Evolutionary conservation across 2,797 vertebrate species (phyloP), one percentile per base, ranked within the genome.

Genomic region (Anguilla megastoma): DNA sequence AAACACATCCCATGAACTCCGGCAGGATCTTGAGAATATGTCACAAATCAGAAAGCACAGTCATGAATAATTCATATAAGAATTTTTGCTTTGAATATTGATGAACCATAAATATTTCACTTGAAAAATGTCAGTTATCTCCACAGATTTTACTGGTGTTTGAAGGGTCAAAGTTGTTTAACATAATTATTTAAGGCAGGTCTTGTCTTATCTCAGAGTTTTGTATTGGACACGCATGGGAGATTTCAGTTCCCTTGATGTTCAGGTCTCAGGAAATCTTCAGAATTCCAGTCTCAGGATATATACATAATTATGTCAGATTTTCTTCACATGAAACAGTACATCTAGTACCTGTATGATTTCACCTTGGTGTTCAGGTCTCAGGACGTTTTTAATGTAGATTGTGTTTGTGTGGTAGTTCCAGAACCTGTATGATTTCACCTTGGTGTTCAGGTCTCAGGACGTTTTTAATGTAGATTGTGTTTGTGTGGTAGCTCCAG

Each of bases 101-200:
- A 7, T 30, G 2, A 71, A 71, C 30, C 2, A 71, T 30, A 12
- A 1, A 71, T 71, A 12, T n/a, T 66, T 8, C 27, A 2, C 33
- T 71, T 71, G 10, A 79, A 79, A 79, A 79, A 21, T 41, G 74
- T 79, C 74, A 79, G 74, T 79, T 21, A 41, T 79, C 36, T 18
- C 36, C 36, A 45, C 2, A 16, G 14, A 79, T 16, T 45, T 41
- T 74, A 74, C 69, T 33, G 69, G 30, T 12, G 69, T n/a, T n/a
- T 66, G 4, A 66, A 66, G 24, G 60, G 60, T 74, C 30, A 74
- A 30, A 33, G 16, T n/a, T 16, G 69, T 71, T 71, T 30, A 36
- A 45, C 14, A 79, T 30, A 71, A 27, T 71, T 27, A 30, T 10
- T 79, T 79, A 33, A 79, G 4, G 33, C 2, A 36, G 30, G 18